A percentile compares a stretch with the other conserved stretches of the same genome.
Conservation (phyloP, 2,888 invertebrate genomes). For the Eupithecia exiguata region DNA sequence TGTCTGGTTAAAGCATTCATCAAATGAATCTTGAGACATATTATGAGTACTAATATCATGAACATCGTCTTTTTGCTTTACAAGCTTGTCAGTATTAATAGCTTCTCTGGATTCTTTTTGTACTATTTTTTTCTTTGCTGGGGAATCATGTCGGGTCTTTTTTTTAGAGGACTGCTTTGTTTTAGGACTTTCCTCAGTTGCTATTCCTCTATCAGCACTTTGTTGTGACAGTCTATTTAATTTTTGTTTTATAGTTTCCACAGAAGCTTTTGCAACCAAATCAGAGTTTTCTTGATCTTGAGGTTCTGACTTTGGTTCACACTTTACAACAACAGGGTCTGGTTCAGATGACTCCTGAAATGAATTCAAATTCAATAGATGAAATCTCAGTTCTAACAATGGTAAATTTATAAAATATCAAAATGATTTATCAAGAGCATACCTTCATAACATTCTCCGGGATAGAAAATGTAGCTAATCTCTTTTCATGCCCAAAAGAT, state of each 20-base stretch:
- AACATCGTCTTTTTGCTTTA: not conserved
- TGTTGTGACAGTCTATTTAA: not conserved
- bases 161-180: not conserved
- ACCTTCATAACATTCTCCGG: conserved; percentile 6
- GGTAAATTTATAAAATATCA: not conserved
- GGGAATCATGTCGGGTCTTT: not conserved
- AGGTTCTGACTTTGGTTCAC: conserved; percentile 12
- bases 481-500: conserved; percentile 17
- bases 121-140: not conserved
- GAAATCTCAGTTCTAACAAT: not conserved
- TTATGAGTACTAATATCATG: not conserved
- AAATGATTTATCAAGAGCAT: not conserved
- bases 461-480: not conserved
- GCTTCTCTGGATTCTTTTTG: not conserved
- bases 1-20: conserved; percentile 7
- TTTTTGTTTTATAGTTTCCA: conserved; percentile 14
- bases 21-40: conserved; percentile 10
- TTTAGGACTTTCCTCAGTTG: not conserved
- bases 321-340: conserved; percentile 7
- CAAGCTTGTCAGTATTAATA: not conserved
- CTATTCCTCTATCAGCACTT: not conserved
- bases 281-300: not conserved
- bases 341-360: conserved; percentile 10
- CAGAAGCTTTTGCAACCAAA: not conserved
- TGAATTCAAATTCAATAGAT: not conserved